A percentile compares a stretch with the other conserved stretches of the same genome.
Evolutionary conservation across 2,888 invertebrate species (phyloP).

Genomic region (Chydorus sphaericus): DNA sequence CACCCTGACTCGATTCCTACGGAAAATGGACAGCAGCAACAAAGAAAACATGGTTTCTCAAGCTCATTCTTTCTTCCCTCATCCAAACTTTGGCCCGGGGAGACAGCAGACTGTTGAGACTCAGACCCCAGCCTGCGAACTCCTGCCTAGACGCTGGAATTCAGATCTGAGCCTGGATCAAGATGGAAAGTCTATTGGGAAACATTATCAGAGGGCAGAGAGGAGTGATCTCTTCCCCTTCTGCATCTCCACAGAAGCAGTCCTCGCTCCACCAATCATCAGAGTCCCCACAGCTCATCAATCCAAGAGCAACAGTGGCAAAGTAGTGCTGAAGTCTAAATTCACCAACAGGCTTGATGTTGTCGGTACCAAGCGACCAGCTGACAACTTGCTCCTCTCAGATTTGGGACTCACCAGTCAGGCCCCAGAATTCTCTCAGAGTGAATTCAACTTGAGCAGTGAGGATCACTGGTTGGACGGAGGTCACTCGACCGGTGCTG

Average conservation of each 20-base stretch:
- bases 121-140: conserved; percentile 1
- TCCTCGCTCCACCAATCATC: not conserved
- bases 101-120: not conserved
- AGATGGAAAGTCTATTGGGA: conserved; percentile 1
- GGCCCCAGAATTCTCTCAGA: conserved; percentile 14
- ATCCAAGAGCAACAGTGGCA: not conserved
- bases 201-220: not conserved
- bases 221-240: not conserved
- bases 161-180: conserved; percentile 4
- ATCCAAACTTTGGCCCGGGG: not conserved
- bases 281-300: not conserved
- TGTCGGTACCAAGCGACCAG: not conserved
- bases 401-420: conserved; percentile 14
- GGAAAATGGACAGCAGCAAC: conserved; percentile 1
- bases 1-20: no score
- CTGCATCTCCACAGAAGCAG: not conserved
- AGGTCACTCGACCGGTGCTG: not conserved
- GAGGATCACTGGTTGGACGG: conserved; percentile 11
- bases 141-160: conserved; percentile 1
- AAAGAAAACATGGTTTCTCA: not conserved
- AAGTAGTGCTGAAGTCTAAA: not conserved
- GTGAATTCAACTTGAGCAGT: conserved; percentile 14
- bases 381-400: conserved; percentile 13
- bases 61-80: no score
- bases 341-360: conserved; percentile 8